Evolutionary conservation across 2,888 invertebrate genomes (phyloP), one percentile per base, ranked within the genome.

Genomic region (Allolobophora icterica): DNA sequence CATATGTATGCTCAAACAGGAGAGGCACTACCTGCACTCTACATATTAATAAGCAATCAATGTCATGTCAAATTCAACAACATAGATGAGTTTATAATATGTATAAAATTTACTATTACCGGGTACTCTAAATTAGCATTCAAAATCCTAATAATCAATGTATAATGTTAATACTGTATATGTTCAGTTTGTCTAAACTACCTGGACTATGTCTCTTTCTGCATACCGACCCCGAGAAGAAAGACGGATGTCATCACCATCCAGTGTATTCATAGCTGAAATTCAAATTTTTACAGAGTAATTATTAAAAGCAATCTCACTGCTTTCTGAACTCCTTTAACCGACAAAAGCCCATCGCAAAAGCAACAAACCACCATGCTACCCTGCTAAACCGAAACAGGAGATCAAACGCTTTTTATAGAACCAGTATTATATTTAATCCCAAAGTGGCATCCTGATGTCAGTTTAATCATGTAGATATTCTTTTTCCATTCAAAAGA

Each of bases 161-260:
- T 13, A 71, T 8, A n/a, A 8, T 71, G 30, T 45, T 11, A 45
- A 17, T 19, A n/a, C n/a, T n/a, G 45, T 13, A 19, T 71, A 52
- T 30, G 71, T 71, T 71, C 30, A 71, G 11, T 71, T 71, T 71
- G 24, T 87, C 19, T 89, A 33, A n/a, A 42, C 38, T 91, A 93
- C 93, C 92, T 92, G 92, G 13, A 94, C 94, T 92, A 95, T 95
- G 91, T 95, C 95, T 91, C 94, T 90, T 42, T 94, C 94, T 58
- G 94, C 94, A 91, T 93, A 93, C 90, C 93, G 93, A 3, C 94
- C 94, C 35, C 93, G 92, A 13, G 93, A 93, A 24, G 93, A 93
- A 38, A 95, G 91, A 71, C 94, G 93, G 21, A 93, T 92, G 21
- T 94, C 94, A 93, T 95, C 95, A 19, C 94, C 94, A 93, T 95